Evolutionary conservation across 2,113 vertebrate genomes (phyloP).

Genomic region (Dicentrarchus labrax): DNA sequence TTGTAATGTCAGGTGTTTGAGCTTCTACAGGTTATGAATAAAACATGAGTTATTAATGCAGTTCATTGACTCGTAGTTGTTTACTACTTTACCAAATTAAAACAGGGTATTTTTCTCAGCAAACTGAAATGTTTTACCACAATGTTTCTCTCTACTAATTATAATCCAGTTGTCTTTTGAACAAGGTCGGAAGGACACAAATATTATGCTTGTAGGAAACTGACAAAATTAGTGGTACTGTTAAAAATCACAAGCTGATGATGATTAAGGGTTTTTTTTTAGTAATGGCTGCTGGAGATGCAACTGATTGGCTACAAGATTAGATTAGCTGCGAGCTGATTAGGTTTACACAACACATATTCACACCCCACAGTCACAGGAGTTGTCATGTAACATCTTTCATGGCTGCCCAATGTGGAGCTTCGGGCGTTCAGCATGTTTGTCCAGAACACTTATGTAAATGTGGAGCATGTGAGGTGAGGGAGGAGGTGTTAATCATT

Average conservation of each 20-base stretch:
- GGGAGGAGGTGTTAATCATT: neutral
- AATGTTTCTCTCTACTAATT: neutral
- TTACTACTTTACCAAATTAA: neutral
- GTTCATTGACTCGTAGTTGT: neutral
- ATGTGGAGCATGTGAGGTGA: neutral
- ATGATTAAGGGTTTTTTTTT: neutral
- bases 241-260: neutral
- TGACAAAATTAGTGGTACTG: neutral
- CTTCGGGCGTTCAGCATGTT: neutral
- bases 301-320: conserved; percentile 32
- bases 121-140: conserved; percentile 7
- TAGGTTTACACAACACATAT: conserved; percentile 2
- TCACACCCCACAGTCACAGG: neutral
- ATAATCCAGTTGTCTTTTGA: conserved; percentile 21
- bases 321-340: conserved; percentile 12
- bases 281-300: neutral
- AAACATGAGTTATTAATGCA: conserved; percentile 38
- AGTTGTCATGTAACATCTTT: neutral
- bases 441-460: neutral
- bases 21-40: conserved; percentile 32
- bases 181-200: conserved; percentile 6
- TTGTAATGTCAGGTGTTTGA: neutral
- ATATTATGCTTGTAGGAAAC: neutral
- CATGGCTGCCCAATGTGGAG: neutral
- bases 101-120: neutral